phyloP scores from a whole-genome alignment of 2,113 vertebrate species.

The Poeciliopsis prolifica region DNA sequence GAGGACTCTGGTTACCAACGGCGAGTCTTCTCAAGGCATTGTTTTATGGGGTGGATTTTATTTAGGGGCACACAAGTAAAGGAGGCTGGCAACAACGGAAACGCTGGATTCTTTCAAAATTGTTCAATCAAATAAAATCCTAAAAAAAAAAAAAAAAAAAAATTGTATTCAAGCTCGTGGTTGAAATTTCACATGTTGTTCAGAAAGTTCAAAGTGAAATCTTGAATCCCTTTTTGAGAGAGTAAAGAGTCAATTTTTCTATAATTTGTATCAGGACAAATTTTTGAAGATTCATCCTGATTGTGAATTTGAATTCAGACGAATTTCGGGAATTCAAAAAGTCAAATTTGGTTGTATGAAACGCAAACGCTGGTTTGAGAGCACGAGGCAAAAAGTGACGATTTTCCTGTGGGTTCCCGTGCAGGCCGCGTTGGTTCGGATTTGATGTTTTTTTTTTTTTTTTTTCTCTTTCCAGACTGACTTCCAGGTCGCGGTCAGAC shows the following conservation, averaged over 20 bases:
- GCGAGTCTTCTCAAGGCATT: neutral
- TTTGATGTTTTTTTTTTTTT: too few relatives aligned
- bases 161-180: neutral
- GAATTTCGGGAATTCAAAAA: neutral
- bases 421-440: neutral
- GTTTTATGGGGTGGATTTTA: neutral
- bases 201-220: neutral
- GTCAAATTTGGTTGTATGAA: neutral
- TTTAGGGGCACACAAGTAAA: neutral
- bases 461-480: neutral
- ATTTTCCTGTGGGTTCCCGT: rapidly evolving
- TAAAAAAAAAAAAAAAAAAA: neutral
- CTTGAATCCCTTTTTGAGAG: neutral
- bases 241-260: neutral
- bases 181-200: neutral
- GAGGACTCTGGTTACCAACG: neutral
- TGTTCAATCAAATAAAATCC: neutral
- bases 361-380: neutral
- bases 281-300: neutral
- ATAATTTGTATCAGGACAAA: neutral
- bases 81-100: neutral
- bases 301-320: neutral
- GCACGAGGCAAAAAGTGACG: neutral
- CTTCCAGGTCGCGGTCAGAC: neutral
- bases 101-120: neutral